Base-by-base conservation (phyloP, 2,888 invertebrate species). In the Perizoma flavofasciatum region DNA sequence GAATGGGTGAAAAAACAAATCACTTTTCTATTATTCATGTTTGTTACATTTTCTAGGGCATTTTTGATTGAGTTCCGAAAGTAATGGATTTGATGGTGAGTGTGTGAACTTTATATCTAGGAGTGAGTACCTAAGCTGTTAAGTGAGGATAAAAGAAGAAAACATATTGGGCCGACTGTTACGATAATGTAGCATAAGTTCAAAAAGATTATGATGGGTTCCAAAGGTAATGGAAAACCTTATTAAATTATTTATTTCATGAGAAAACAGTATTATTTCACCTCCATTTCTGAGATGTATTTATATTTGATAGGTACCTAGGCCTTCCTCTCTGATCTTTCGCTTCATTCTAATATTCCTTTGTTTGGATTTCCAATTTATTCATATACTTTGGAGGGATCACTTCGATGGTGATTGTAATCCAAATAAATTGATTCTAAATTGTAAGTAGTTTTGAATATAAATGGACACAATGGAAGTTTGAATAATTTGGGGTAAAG, bases 241-340 rank as follows among this genome's bases (percentile, higher is more conserved):
- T 62, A 59, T 56, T 44, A 59, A 63, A 62, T 65, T 60, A 65
- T 60, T 59, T 60, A 55, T 67, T 67, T 57, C 48, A 35, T 50
- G 55, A 63, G 60, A 60, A 60, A 60, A 50, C 56, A 59, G 53
- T 63, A 61, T 65, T 58, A 49, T 61, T 65, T 60, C 55, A 50
- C 55, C 61, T 63, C 51, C 39, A 53, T 50, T 56, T 43, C 56
- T 48, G 44, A 52, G 55, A 66, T 66, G 62, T 60, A 60, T 63
- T 56, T 45, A 53, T 53, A 50, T 56, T 56, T 62, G 55, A 63
- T 58, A 61, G 45, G 59, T 22, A 22, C 1, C 22, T 56, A 52
- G 55, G 47, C 59, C 48, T 57, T 61, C 59, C 40, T 37, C 55
- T 53, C 33, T 5, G 48, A 49, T 45, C 55, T 52, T 49, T 48